These are phyloP conservation scores for Mirounga angustirostris DNA, from an alignment of 2,113 vertebrate species.

Conservation along the genomic window DNA sequence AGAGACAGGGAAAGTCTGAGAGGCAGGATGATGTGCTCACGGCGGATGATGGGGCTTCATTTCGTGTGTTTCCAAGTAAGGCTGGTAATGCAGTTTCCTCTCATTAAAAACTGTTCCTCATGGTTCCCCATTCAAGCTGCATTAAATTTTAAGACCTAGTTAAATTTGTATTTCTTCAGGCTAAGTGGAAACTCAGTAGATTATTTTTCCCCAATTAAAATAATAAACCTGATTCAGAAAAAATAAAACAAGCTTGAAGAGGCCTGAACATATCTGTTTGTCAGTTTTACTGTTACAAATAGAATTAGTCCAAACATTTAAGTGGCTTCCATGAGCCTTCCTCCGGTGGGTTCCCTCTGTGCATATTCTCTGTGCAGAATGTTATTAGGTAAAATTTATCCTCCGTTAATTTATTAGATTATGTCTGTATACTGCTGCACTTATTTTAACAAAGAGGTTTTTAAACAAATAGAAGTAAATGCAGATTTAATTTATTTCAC, in stretches of 20 bases:
- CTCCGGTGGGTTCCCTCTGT: constrained; percentile 24
- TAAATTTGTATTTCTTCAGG: constrained; percentile 57
- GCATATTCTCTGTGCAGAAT: neutral
- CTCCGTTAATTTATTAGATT: constrained; percentile 82
- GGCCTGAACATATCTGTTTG: neutral
- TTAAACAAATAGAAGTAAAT: constrained; percentile 85
- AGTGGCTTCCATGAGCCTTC: neutral
- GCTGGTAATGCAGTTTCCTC: neutral
- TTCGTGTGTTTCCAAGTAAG: neutral
- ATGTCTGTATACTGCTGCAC: constrained; percentile 59
- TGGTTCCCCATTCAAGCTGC: neutral
- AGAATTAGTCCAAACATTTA: constrained; percentile 68
- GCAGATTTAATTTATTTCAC: constrained; percentile 86
- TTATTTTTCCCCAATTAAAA: constrained; percentile 46
- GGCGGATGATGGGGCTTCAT: neutral
- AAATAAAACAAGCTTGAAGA: constrained; percentile 55
- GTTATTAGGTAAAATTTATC: constrained; percentile 75
- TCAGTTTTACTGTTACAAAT: constrained; percentile 57
- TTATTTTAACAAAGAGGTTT: constrained; percentile 86
- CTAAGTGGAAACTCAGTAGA: constrained; percentile 58
- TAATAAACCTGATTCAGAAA: constrained; percentile 67
- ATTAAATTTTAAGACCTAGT: constrained; percentile 54
- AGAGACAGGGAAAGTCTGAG: neutral
- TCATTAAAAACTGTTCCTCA: neutral
- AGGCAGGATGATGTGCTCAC: accelerated